Base-by-base conservation (phyloP, 2,113 vertebrate genomes). In the Nesospiza acunhae region DNA sequence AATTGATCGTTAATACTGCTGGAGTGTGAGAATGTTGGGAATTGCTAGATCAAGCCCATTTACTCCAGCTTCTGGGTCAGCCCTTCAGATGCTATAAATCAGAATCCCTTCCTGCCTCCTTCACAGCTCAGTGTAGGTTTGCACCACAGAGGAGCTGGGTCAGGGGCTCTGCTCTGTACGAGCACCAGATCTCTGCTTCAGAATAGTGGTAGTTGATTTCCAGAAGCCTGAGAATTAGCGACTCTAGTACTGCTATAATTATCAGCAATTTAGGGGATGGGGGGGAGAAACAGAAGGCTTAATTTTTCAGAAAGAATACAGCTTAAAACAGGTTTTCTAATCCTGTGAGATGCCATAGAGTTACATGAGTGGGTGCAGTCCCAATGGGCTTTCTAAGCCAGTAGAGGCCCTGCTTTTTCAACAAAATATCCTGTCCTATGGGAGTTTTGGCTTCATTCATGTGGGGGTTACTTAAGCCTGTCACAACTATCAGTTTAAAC, bases 1-100 rank as follows among this genome's bases (percentile, higher is more conserved):
- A 96, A 96, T 96, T 93, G 94, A 96, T 94, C 62, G 15, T 95
- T 97, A 95, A 90, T 95, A 83, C 95, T 79, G 68, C 83, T 59
- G 44, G 68, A 96, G 76, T 90, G 92, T 87, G 69, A 93, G 90
- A 90, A 85, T 87, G 67, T 49, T 89, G 89, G 85, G 42, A 96
- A 94, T 69, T 84, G 67, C 80, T 83, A 89, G 74, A 90, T 92
- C 70, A 96, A 95, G 68, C 91, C 69, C 88, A 92, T 94, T 92
- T 73, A 77, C 86, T 80, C 56, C 46, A 47, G 80, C 87, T 95
- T 77, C 80, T 93, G 90, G 91, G 90, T 89, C 91, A 91, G 82
- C 87, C 82, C 78, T 84, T 95, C 91, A 89, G 62, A 28, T 87
- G 86, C 76, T 53, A 84, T 95, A 96, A 96, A 96, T 96, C 93